Percentiles rank a stretch among this genome's conserved stretches.
Conservation (phyloP, 2,113 vertebrate species). For the Nycticebus coucang region DNA sequence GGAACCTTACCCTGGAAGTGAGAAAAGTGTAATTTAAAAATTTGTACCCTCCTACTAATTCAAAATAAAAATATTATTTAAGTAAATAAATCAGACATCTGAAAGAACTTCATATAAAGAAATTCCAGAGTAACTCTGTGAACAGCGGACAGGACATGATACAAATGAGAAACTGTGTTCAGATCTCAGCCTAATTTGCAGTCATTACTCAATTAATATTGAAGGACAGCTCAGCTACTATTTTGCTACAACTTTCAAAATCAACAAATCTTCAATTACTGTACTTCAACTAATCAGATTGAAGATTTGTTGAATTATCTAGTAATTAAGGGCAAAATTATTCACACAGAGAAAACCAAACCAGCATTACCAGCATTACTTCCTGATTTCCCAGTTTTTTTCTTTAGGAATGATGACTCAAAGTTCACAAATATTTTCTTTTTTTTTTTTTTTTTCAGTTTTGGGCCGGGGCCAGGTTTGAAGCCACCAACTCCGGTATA, state of each 20-base stretch:
- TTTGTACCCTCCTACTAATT: too few species aligned
- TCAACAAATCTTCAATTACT: slow-evolving; percentile 36
- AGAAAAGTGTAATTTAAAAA: too few species aligned
- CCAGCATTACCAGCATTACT: background rate
- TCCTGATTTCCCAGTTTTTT: background rate
- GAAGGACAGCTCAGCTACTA: background rate
- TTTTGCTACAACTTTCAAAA: slow-evolving; percentile 7
- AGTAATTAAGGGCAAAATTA: background rate
- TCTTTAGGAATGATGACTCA: background rate
- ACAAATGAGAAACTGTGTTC: background rate
- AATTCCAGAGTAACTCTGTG: background rate
- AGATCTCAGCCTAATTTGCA: background rate
- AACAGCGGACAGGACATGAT: background rate
- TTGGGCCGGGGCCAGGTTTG: too few species aligned
- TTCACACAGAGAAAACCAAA: background rate
- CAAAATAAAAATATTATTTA: background rate
- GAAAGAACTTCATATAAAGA: background rate
- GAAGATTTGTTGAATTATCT: background rate
- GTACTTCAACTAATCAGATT: background rate
- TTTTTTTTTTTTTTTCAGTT: background rate
- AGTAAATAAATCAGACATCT: background rate
- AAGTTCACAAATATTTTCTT: background rate
- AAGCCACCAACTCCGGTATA: too few species aligned
- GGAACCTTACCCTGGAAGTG: too few species aligned
- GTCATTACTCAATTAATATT: background rate